A percentile compares a stretch with the other conserved stretches of the same genome.
phyloP scores from a whole-genome alignment of 2,113 vertebrate species.

The Etheostoma spectabile region DNA sequence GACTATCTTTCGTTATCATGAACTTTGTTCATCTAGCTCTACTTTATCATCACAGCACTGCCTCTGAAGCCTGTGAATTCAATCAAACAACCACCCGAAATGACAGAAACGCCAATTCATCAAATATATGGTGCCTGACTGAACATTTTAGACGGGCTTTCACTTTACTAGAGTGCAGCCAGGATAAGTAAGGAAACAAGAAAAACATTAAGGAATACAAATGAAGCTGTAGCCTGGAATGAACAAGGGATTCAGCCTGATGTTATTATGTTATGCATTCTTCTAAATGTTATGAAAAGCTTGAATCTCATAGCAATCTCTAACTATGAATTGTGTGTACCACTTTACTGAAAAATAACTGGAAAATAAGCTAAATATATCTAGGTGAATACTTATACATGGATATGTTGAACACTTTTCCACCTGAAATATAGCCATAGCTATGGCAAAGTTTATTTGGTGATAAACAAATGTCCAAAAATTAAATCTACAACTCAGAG shows the following conservation, averaged over 20 bases:
- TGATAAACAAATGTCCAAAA: neutral
- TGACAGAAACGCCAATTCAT: conserved; percentile 2
- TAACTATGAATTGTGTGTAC: neutral
- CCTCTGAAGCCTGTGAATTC: neutral
- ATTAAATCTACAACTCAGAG: neutral
- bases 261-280: neutral
- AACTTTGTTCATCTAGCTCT: neutral
- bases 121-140: conserved; percentile 5
- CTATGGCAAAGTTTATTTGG: neutral
- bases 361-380: neutral
- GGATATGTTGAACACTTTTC: neutral
- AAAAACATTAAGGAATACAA: conserved; percentile 11
- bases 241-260: neutral
- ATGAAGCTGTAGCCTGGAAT: neutral
- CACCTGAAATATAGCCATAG: neutral
- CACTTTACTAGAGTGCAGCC: conserved; percentile 2
- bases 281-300: neutral
- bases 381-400: neutral
- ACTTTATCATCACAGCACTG: neutral
- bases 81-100: neutral
- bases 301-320: neutral
- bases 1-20: neutral
- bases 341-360: neutral
- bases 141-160: neutral
- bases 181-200: neutral